Conservation (phyloP, 2,888 invertebrate genomes). For the Sceliomorpha sp. region DNA sequence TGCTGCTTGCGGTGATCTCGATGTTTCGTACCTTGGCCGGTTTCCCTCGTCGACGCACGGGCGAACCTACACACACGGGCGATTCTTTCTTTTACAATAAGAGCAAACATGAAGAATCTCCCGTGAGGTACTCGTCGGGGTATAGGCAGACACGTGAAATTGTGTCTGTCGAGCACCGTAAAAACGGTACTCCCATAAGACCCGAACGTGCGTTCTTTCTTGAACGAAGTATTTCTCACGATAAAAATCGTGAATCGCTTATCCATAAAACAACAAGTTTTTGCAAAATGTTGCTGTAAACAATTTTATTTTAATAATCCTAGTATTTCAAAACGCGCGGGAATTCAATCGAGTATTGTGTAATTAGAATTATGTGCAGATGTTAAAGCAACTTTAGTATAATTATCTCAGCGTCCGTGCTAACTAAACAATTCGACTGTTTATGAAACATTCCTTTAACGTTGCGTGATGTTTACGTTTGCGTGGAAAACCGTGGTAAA, state of each 20-base stretch:
- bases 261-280: neutral
- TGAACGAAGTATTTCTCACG: constrained; percentile 1
- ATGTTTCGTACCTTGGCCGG: constrained; percentile 14
- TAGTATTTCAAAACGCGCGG: too few species aligned
- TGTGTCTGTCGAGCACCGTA: constrained; percentile 38
- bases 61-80: constrained; percentile 18
- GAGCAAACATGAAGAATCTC: constrained; percentile 37
- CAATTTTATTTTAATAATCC: too few species aligned
- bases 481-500: constrained; percentile 30
- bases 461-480: constrained; percentile 18
- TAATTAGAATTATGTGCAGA: constrained; percentile 29
- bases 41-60: constrained; percentile 28
- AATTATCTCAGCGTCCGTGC: too few species aligned
- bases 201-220: constrained; percentile 44
- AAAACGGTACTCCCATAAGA: constrained; percentile 57
- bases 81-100: constrained; percentile 9
- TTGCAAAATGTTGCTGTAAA: neutral
- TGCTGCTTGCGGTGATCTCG: constrained; percentile 7
- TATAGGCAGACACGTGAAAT: constrained; percentile 44
- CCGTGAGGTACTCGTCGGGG: constrained; percentile 34
- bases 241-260: constrained; percentile 12
- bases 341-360: too few species aligned
- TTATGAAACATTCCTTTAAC: constrained; percentile 23
- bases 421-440: constrained; percentile 29
- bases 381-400: too few species aligned